These are phyloP conservation scores for Agrotis exclamationis DNA, from an alignment of 2,888 invertebrate species.

Conservation along the genomic window DNA sequence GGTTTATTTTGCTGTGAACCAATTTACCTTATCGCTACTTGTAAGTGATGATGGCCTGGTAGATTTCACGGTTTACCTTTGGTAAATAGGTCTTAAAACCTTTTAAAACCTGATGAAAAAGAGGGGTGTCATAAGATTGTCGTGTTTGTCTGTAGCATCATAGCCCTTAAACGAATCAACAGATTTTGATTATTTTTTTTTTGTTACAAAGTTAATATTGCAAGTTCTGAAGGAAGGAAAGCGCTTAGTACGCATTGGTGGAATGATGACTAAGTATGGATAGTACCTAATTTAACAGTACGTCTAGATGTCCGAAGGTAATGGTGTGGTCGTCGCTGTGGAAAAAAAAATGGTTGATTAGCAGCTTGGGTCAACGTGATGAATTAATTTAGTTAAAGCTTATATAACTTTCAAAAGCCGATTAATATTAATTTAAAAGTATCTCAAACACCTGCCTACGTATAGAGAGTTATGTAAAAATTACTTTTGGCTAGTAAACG, in stretches of 20 bases:
- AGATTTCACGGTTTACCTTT: constrained; percentile 19
- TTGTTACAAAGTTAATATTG: too few species aligned
- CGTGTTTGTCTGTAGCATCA: too few species aligned
- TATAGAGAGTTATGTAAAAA: constrained; percentile 37
- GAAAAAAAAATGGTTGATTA: background rate
- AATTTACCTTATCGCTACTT: constrained; percentile 52
- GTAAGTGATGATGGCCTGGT: constrained; percentile 43
- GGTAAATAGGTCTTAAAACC: background rate
- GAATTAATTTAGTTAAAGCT: constrained; percentile 4
- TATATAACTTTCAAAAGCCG: constrained; percentile 29
- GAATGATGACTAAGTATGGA: too few species aligned
- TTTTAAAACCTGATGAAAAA: too few species aligned
- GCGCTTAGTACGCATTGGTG: too few species aligned
- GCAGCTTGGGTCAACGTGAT: background rate
- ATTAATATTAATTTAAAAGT: constrained; percentile 7
- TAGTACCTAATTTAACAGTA: too few species aligned
- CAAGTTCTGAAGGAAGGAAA: too few species aligned
- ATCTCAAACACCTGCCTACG: constrained; percentile 17
- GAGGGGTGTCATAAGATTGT: too few species aligned
- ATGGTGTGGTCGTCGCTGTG: too few species aligned
- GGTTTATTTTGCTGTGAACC: constrained; percentile 56
- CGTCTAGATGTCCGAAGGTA: too few species aligned
- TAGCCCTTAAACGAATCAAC: too few species aligned
- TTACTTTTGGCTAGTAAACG: background rate
- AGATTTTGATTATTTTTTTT: too few species aligned